Evolutionary conservation across 2,113 vertebrate species (phyloP), one percentile per base, ranked within the genome.

Genomic region (Charina bottae): DNA sequence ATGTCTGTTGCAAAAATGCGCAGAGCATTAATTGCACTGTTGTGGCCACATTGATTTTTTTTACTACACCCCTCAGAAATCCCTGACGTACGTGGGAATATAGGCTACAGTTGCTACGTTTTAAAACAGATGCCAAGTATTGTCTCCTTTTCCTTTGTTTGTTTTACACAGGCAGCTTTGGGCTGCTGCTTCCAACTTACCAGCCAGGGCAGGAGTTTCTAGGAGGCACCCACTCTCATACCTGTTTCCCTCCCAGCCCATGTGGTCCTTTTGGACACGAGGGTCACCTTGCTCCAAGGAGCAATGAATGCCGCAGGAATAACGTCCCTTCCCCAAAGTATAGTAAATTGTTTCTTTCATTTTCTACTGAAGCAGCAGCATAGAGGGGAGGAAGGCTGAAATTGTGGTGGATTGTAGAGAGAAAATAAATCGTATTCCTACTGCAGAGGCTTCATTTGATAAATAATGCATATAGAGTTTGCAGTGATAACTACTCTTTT

Each of bases 401-500:
- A 93, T 37, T 13, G 46, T 4, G 64, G 26, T 49, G 28, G 90
- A 93, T 92, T 87, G 46, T 2, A 85, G 56, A 92, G 78, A 54
- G 92, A 92, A 95, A 95, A 95, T 91, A 90, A 97, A 96, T 97
- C 93, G 96, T 68, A 94, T 96, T 95, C 93, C 95, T 96, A 92
- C 97, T 97, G 96, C 97, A 96, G 94, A 97, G 97, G 95, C 94
- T 96, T 96, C 95, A 90, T 97, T 97, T 97, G 97, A 98, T 98
- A 98, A 97, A 98, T 98, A 97, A 98, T 97, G 95, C 95, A 97
- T 97, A 95, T 8, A 89, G 96, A 96, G 96, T 97, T 97, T 96
- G 96, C 95, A 94, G 96, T 95, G 94, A 96, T 97, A 97, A 97
- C 94, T 1, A 87, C 91, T 96, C 95, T 95, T 96, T 96, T 91